These are phyloP conservation scores for Poicephalus meyeri DNA, from an alignment of 2,113 vertebrate genomes.

Conservation along the genomic window DNA sequence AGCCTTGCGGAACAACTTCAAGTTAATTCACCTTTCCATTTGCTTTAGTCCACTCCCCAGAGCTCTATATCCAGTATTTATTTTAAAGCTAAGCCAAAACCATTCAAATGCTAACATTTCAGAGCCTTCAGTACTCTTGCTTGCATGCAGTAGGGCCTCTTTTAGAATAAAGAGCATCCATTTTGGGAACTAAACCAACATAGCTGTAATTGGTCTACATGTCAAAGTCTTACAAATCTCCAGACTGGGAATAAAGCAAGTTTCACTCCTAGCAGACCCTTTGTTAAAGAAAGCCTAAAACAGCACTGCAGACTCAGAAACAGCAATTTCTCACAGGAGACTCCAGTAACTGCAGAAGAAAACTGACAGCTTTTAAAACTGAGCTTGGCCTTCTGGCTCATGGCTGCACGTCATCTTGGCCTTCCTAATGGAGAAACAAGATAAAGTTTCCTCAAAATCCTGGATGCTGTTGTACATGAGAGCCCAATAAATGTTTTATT, in stretches of 20 bases:
- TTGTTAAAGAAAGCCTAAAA: background rate
- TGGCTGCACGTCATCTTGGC: background rate
- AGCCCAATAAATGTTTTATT: background rate
- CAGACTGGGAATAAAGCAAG: background rate
- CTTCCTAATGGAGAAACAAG: background rate
- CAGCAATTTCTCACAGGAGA: background rate
- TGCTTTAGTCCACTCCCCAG: background rate
- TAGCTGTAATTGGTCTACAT: background rate
- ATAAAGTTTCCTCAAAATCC: background rate
- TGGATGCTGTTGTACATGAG: background rate
- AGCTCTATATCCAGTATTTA: background rate
- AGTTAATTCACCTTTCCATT: background rate
- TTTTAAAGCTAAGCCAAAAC: conserved; percentile 35
- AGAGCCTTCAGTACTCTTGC: background rate
- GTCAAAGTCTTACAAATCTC: background rate
- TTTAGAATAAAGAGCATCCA: background rate
- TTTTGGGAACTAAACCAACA: background rate
- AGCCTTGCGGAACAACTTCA: background rate
- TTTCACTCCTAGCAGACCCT: background rate
- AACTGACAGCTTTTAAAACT: background rate
- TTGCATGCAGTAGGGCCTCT: background rate
- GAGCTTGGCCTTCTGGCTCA: background rate
- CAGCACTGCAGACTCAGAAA: background rate
- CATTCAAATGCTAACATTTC: background rate
- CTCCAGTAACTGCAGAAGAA: background rate